Percentiles rank a stretch among this genome's conserved stretches.
Evolutionary conservation across 2,888 invertebrate genomes (phyloP).

Genomic region (Ochropacha duplaris): DNA sequence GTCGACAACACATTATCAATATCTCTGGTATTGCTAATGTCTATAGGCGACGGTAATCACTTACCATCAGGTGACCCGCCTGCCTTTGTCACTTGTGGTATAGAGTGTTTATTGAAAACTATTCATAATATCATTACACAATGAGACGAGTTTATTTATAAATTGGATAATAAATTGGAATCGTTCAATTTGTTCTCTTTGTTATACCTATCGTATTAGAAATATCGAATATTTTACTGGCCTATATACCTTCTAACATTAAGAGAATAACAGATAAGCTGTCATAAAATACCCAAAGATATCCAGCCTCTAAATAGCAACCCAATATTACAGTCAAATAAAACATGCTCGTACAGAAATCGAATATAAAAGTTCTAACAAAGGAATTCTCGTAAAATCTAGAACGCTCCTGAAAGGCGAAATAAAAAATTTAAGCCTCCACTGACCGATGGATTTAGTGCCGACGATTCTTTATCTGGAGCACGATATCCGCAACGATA

Average conservation of each 20-base stretch:
- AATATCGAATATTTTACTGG: not conserved
- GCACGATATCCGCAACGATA: not conserved
- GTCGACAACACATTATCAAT: no score
- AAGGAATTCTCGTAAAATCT: conserved; percentile 6
- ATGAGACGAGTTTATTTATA: no score
- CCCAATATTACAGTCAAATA: not conserved
- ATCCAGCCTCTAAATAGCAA: not conserved
- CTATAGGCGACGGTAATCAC: no score
- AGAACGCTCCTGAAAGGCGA: conserved; percentile 9
- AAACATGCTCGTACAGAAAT: not conserved
- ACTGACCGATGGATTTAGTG: not conserved
- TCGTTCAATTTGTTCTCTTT: no score
- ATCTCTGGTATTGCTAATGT: no score
- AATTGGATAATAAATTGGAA: no score
- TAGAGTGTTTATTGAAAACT: no score
- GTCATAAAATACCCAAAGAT: not conserved
- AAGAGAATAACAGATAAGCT: not conserved
- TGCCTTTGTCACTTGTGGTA: no score
- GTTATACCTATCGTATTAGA: not conserved
- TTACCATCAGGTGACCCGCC: no score
- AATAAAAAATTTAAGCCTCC: conserved; percentile 14
- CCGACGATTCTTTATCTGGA: not conserved
- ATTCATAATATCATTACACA: no score
- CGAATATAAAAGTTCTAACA: conserved; percentile 1
- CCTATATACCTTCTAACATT: not conserved